phyloP scores from a whole-genome alignment of 2,888 invertebrate genomes.

The Pediacus dermestoides region DNA sequence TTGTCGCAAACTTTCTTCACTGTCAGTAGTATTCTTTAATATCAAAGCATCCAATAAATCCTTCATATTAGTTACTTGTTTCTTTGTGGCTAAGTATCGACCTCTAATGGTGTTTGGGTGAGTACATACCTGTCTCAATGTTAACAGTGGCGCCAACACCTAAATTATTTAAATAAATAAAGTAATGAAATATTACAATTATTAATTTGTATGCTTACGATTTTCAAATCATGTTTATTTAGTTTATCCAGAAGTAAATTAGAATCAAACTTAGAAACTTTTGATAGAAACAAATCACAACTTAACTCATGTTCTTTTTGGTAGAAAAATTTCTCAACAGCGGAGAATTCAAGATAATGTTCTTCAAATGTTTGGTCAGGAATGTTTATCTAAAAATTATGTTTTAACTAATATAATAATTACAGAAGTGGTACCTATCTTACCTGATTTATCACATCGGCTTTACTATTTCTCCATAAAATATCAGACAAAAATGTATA shows the following conservation, averaged over 20 bases:
- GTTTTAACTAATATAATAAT: neutral
- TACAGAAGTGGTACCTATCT: constrained; percentile 6
- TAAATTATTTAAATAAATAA: constrained; percentile 32
- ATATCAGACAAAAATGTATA: constrained; percentile 54
- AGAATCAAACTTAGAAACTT: constrained; percentile 47
- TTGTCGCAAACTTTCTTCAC: constrained; percentile 61
- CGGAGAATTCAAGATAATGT: constrained; percentile 63
- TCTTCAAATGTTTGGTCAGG: constrained; percentile 60
- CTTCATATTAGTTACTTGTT: constrained; percentile 58
- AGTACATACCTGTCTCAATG: constrained; percentile 67
- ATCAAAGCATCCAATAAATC: constrained; percentile 65
- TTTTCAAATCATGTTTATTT: constrained; percentile 48
- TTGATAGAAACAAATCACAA: constrained; percentile 50
- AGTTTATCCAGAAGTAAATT: constrained; percentile 51
- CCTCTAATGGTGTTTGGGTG: constrained; percentile 63
- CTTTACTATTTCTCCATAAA: constrained; percentile 69
- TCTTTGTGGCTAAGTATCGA: constrained; percentile 53
- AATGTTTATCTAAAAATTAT: constrained; percentile 53
- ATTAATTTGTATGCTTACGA: no score
- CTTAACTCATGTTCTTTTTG: constrained; percentile 58
- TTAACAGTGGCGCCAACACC: constrained; percentile 62
- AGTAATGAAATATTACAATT: no score
- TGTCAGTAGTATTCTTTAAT: constrained; percentile 57
- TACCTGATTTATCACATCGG: constrained; percentile 62
- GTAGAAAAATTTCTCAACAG: constrained; percentile 72